Evolutionary conservation across 2,888 invertebrate species (phyloP).

Genomic region (Cantharis nigra): DNA sequence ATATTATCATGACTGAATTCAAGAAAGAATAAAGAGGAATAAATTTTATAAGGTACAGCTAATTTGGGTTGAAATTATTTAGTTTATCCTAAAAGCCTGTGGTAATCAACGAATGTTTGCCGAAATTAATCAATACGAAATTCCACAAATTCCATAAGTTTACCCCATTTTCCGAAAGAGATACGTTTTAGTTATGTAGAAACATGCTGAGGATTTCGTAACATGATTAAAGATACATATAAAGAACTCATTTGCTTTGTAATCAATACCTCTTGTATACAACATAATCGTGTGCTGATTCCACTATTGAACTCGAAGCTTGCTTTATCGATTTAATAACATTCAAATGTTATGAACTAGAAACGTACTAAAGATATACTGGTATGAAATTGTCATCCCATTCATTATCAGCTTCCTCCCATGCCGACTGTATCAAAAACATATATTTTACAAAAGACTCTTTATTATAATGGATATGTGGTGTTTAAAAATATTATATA

Average conservation of each 20-base stretch:
- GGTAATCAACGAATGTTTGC: background rate
- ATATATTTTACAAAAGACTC: background rate
- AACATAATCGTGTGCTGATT: background rate
- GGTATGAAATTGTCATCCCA: background rate
- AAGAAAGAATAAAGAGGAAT: too few relatives aligned
- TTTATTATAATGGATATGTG: too few relatives aligned
- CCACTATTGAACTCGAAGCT: background rate
- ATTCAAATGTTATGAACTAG: background rate
- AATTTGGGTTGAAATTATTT: background rate
- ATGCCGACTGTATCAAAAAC: background rate
- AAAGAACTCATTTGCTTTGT: background rate
- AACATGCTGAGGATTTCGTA: background rate
- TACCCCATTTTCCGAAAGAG: background rate
- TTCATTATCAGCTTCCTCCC: background rate
- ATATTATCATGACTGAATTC: background rate
- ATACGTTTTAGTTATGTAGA: background rate
- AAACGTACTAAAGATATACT: background rate
- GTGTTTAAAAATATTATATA: too few relatives aligned
- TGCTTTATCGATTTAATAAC: background rate
- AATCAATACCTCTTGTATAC: background rate
- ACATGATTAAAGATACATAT: background rate
- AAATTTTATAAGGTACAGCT: background rate
- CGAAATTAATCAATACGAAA: background rate
- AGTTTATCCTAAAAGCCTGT: background rate
- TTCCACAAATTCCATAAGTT: background rate